phyloP scores from a whole-genome alignment of 2,888 invertebrate genomes.

The Drosophila fungiperda region DNA sequence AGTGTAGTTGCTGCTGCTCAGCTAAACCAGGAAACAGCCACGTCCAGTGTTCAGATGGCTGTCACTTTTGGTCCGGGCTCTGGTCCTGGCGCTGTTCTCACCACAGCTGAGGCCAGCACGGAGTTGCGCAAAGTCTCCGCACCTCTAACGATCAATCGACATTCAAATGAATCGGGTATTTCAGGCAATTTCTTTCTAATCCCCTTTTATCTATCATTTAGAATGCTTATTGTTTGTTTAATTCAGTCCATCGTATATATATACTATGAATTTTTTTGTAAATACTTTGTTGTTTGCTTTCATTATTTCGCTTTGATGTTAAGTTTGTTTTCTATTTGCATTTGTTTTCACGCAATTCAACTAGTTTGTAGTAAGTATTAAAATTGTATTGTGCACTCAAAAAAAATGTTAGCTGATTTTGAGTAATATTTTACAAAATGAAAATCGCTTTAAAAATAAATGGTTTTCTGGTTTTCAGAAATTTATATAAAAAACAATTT shows the following conservation, averaged over 20 bases:
- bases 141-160: slow-evolving; percentile 81
- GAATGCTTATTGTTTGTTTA: slow-evolving; percentile 5
- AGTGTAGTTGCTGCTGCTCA: slow-evolving; percentile 15
- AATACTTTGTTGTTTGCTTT: neutral
- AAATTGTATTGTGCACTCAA: neutral
- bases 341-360: neutral
- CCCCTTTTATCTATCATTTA: slow-evolving; percentile 5
- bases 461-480: neutral
- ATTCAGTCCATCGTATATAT: neutral
- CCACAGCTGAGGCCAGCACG: slow-evolving; percentile 67
- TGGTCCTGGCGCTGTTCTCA: slow-evolving; percentile 6
- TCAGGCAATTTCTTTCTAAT: slow-evolving; percentile 22
- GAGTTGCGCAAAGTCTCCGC: slow-evolving; percentile 81
- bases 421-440: neutral
- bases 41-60: slow-evolving; percentile 24
- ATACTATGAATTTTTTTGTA: neutral
- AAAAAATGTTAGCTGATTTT: neutral
- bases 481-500: neutral
- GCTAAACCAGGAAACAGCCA: slow-evolving; percentile 32
- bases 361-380: neutral
- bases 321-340: slow-evolving; percentile 3
- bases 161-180: slow-evolving; percentile 85
- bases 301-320: neutral
- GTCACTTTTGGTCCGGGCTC: neutral
- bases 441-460: neutral